Evolutionary conservation across 2,797 vertebrate species (phyloP).

Genomic region (Chanos chanos): DNA sequence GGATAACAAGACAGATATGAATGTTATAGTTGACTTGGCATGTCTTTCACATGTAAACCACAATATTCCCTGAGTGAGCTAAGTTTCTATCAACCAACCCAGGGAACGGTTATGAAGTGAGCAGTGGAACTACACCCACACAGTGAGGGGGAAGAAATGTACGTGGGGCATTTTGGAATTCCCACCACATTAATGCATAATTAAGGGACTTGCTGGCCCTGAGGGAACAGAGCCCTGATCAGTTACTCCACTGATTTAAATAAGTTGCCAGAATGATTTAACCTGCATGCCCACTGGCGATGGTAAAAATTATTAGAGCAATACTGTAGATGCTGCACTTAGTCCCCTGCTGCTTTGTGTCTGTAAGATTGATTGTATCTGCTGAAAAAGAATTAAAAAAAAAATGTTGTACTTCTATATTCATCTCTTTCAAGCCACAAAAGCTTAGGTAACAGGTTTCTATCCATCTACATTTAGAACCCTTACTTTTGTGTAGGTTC

Average conservation of each 20-base stretch:
- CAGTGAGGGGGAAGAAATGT: not conserved
- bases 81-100: no score
- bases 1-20: no score
- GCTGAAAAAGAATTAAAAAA: not conserved
- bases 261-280: not conserved
- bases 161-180: not conserved
- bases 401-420: not conserved
- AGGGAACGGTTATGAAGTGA: no score
- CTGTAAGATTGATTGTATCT: not conserved
- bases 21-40: no score
- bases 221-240: not conserved
- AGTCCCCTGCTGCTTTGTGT: not conserved
- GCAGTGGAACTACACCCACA: not conserved
- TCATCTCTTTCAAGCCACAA: no score
- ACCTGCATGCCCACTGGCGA: not conserved
- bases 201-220: not conserved
- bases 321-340: not conserved
- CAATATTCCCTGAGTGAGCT: no score
- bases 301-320: conserved; percentile 1
- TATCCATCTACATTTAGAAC: no score
- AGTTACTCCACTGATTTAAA: conserved; percentile 1
- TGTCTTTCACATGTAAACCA: no score
- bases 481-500: no score
- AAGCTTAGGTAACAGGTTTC: no score
- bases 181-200: conserved; percentile 17